These are phyloP conservation scores for Clarias fuscus DNA, from an alignment of 2,797 vertebrate species.

Conservation along the genomic window DNA sequence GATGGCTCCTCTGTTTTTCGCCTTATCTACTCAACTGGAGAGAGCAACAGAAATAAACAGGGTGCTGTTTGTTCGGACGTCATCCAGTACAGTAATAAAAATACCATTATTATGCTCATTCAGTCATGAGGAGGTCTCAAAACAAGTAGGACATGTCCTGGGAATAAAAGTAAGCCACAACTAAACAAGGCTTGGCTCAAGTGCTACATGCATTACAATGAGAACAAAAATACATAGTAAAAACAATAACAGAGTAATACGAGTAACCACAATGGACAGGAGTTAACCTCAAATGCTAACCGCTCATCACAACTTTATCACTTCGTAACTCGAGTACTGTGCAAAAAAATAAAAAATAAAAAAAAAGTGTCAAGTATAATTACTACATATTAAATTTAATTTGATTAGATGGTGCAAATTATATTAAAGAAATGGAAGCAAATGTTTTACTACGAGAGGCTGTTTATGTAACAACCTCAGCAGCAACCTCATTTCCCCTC, in stretches of 20 bases:
- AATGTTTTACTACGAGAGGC: no score
- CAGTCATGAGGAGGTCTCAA: not conserved
- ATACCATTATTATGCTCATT: not conserved
- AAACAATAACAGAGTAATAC: not conserved
- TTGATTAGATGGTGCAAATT: no score
- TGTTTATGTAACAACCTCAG: no score
- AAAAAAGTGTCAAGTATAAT: no score
- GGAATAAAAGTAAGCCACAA: not conserved
- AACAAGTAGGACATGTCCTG: not conserved
- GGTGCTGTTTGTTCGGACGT: no score
- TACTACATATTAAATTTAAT: no score
- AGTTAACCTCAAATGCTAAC: not conserved
- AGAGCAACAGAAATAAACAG: not conserved
- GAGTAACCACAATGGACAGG: not conserved
- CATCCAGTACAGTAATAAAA: no score
- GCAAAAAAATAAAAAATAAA: no score
- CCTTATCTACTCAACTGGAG: slow-evolving; percentile 66
- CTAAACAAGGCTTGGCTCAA: not conserved
- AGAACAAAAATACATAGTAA: not conserved
- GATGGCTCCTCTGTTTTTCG: slow-evolving; percentile 49
- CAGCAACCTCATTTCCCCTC: no score
- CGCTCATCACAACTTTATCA: no score
- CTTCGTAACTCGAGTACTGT: no score
- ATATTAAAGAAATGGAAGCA: no score
- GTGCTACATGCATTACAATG: not conserved